phyloP scores from a whole-genome alignment of 1,140 invertebrate genomes.

The Drosophila sturtevanti region DNA sequence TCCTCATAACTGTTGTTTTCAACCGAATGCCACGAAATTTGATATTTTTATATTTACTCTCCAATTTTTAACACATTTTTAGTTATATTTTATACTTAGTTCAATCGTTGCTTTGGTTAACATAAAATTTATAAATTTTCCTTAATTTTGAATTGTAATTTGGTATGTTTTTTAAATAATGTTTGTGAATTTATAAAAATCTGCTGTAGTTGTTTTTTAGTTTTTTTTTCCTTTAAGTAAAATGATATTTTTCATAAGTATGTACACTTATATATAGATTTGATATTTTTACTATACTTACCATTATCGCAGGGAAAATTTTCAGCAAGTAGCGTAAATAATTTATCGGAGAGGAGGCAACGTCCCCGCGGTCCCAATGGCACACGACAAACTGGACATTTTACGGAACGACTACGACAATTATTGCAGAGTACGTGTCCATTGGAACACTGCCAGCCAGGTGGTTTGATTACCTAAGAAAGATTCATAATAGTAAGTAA shows the following conservation, averaged over 20 bases:
- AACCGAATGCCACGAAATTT: no score
- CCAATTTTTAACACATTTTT: no score
- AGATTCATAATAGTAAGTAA: no score
- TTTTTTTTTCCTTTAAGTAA: not conserved
- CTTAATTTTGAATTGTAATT: no score
- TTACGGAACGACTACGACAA: conserved; percentile 82
- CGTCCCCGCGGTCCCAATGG: conserved; percentile 80
- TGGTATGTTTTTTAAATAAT: no score
- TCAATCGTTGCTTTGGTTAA: no score
- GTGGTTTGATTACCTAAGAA: conserved; percentile 81
- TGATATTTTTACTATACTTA: conserved; percentile 65
- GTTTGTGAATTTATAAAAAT: no score
- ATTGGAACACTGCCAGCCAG: conserved; percentile 83
- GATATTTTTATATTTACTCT: no score
- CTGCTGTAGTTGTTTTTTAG: no score
- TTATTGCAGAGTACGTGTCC: conserved; percentile 83
- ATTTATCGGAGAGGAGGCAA: conserved; percentile 83
- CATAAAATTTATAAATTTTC: no score
- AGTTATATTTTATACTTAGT: no score
- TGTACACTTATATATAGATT: not conserved
- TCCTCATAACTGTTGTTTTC: no score
- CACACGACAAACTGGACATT: conserved; percentile 83
- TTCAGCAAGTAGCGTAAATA: conserved; percentile 82
- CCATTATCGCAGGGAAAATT: conserved; percentile 82
- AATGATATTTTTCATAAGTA: not conserved